A percentile compares a stretch with the other conserved stretches of the same genome.
Conservation (phyloP, 2,797 vertebrate genomes). For the Hydrolagus colliei region DNA sequence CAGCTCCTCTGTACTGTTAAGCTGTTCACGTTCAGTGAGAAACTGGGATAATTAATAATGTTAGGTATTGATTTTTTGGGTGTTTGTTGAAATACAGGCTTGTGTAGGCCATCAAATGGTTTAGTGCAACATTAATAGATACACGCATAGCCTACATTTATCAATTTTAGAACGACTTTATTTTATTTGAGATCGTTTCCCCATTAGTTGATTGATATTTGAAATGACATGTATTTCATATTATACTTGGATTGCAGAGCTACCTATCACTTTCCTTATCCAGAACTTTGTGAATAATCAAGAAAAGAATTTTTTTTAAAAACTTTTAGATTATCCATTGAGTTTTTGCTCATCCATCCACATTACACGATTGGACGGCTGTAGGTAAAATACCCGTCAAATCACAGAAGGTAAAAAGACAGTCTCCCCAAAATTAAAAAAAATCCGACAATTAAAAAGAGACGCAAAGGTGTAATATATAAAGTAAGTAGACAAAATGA, state of each 20-base stretch:
- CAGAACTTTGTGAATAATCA: not conserved
- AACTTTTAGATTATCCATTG: not conserved
- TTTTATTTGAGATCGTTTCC: not conserved
- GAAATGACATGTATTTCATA: not conserved
- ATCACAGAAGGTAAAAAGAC: not conserved
- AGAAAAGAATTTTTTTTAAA: not conserved
- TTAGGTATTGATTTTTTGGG: slow-evolving; percentile 26
- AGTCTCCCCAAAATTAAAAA: not conserved
- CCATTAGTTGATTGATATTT: slow-evolving; percentile 5
- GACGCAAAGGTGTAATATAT: not conserved
- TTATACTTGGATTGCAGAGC: not conserved
- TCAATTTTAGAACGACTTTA: slow-evolving; percentile 12
- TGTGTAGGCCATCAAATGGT: slow-evolving; percentile 18
- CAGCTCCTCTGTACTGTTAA: slow-evolving; percentile 13
- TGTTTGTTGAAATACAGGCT: slow-evolving; percentile 25
- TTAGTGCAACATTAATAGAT: slow-evolving; percentile 27
- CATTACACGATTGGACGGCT: not conserved
- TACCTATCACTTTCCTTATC: not conserved
- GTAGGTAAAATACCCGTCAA: not conserved
- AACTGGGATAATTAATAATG: slow-evolving; percentile 28
- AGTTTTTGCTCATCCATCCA: not conserved
- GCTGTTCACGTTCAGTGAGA: slow-evolving; percentile 19
- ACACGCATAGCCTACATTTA: not conserved
- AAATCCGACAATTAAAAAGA: not conserved
- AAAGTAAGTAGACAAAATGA: not conserved